Evolutionary conservation across 2,888 invertebrate species (phyloP).

Genomic region (Luperina nickerlii): DNA sequence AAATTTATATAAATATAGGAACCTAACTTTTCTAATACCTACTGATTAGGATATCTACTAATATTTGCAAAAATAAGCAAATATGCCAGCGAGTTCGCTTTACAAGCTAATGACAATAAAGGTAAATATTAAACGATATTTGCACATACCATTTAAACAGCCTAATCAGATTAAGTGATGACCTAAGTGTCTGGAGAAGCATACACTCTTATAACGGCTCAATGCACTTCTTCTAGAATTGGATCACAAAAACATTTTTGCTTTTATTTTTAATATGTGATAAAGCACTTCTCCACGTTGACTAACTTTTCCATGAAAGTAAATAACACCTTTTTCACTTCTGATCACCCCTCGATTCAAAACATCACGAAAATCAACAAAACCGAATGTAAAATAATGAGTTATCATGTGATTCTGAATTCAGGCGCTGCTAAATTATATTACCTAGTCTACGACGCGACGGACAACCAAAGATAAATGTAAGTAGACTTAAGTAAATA

Average conservation of each 20-base stretch:
- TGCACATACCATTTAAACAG: not conserved
- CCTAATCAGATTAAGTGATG: too few species aligned
- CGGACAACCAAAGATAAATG: not conserved
- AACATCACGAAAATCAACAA: not conserved
- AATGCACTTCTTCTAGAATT: not conserved
- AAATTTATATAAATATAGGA: too few species aligned
- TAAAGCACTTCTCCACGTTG: not conserved
- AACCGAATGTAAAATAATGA: not conserved
- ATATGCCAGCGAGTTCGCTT: not conserved
- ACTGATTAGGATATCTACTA: not conserved
- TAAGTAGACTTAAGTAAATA: not conserved
- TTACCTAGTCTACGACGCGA: not conserved
- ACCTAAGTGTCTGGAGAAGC: not conserved
- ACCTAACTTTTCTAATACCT: not conserved
- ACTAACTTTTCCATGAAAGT: not conserved
- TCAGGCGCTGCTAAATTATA: constrained; percentile 4
- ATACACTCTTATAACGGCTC: not conserved
- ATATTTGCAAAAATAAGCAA: not conserved
- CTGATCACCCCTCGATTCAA: not conserved
- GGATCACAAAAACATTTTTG: not conserved
- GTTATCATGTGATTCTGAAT: not conserved
- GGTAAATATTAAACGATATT: not conserved
- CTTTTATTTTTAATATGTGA: not conserved
- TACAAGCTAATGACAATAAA: not conserved
- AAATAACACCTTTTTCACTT: not conserved